These are phyloP conservation scores for Endotricha flammealis DNA, from an alignment of 2,888 invertebrate genomes.

Conservation along the genomic window DNA sequence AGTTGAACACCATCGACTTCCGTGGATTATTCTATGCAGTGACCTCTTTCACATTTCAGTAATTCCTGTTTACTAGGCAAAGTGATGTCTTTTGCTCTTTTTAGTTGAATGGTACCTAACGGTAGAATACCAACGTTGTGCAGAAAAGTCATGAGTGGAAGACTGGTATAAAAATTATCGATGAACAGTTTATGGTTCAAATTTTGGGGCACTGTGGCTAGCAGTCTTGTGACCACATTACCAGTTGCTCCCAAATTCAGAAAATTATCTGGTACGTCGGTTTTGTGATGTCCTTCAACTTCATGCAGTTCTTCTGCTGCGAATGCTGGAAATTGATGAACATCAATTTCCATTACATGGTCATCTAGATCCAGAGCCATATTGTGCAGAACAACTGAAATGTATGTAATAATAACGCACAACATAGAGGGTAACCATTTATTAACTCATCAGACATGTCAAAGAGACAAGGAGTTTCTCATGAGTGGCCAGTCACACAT, in stretches of 20 bases:
- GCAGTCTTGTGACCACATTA: not conserved
- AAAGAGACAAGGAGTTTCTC: too few species aligned
- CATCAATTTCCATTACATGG: too few species aligned
- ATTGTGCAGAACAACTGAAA: too few species aligned
- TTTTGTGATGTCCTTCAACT: too few species aligned
- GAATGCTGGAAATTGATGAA: too few species aligned
- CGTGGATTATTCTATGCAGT: not conserved
- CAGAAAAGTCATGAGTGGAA: not conserved
- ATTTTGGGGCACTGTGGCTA: not conserved
- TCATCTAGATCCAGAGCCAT: too few species aligned
- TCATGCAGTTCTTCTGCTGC: too few species aligned
- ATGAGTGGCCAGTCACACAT: too few species aligned
- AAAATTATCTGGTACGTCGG: not conserved
- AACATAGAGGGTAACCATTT: too few species aligned
- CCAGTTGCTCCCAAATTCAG: not conserved
- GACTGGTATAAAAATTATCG: not conserved
- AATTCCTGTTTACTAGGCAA: constrained; percentile 3
- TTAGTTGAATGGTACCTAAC: constrained; percentile 1
- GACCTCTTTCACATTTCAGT: not conserved
- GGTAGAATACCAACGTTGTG: constrained; percentile 2
- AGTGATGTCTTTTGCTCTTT: not conserved
- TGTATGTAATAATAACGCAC: too few species aligned
- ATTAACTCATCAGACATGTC: too few species aligned
- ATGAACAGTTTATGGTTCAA: not conserved
- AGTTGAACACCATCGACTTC: not conserved